phyloP scores from a whole-genome alignment of 2,888 invertebrate genomes.

The Acanthosepion lycidas region DNA sequence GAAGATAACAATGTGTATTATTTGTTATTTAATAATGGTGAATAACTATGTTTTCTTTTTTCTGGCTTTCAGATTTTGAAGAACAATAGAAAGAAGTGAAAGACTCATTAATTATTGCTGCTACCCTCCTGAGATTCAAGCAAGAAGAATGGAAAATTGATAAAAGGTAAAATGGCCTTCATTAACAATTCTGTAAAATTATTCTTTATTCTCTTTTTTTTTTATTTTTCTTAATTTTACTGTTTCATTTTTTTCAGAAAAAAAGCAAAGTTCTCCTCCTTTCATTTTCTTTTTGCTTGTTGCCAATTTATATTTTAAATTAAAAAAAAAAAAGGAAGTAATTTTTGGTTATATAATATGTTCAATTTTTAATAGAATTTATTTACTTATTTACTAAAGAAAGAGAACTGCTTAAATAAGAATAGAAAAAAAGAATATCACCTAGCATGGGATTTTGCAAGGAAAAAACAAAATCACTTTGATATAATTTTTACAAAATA shows the following conservation, averaged over 20 bases:
- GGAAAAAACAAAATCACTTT: too few species aligned
- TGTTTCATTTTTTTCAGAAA: not conserved
- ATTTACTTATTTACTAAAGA: too few species aligned
- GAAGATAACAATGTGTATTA: not conserved
- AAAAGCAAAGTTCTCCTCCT: not conserved
- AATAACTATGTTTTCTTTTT: not conserved
- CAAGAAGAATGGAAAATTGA: not conserved
- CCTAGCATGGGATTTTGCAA: too few species aligned
- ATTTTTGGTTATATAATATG: too few species aligned
- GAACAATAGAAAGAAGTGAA: not conserved
- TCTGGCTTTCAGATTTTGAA: not conserved
- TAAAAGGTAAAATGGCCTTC: not conserved
- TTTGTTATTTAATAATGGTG: not conserved
- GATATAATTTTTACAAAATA: too few species aligned
- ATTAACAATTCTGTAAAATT: not conserved
- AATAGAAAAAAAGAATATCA: too few species aligned
- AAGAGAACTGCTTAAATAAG: too few species aligned
- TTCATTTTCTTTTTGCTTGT: too few species aligned
- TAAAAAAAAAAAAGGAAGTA: too few species aligned
- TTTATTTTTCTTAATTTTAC: not conserved
- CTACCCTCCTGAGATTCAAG: not conserved
- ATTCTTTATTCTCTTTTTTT: not conserved
- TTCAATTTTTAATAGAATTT: too few species aligned
- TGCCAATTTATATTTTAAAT: too few species aligned
- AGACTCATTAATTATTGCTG: not conserved